A percentile compares a stretch with the other conserved stretches of the same genome.
Conservation (phyloP, 2,113 vertebrate genomes). For the Psephotus haematonotus region DNA sequence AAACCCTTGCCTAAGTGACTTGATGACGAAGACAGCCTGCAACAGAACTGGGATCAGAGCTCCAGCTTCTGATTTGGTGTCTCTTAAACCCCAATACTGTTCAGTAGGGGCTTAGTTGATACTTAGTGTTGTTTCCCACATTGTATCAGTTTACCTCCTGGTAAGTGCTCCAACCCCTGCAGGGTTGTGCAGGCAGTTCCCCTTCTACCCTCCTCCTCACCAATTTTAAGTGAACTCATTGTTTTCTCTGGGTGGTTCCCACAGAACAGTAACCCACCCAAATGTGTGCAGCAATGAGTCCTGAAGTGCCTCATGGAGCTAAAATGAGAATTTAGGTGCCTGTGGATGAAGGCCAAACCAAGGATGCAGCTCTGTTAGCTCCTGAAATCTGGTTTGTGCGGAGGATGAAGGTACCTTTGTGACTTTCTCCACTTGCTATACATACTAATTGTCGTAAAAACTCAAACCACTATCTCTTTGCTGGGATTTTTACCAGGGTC, state of each 20-base stretch:
- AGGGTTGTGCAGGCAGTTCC: fast-evolving
- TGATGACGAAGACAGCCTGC: background rate
- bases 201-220: background rate
- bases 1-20: background rate
- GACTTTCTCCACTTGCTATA: background rate
- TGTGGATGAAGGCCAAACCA: background rate
- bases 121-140: background rate
- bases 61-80: background rate
- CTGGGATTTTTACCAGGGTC: background rate
- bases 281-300: background rate
- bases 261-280: background rate
- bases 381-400: background rate
- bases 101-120: background rate
- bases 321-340: background rate
- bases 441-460: background rate
- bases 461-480: background rate
- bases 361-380: background rate
- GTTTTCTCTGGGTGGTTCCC: background rate
- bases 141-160: background rate
- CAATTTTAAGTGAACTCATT: background rate
- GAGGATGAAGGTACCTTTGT: background rate
- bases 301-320: background rate
- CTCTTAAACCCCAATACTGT: background rate
- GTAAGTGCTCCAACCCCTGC: background rate
- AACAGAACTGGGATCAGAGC: background rate